Evolutionary conservation across 2,888 invertebrate genomes (phyloP), one percentile per base, ranked within the genome.

Genomic region (Pollenia labialis): DNA sequence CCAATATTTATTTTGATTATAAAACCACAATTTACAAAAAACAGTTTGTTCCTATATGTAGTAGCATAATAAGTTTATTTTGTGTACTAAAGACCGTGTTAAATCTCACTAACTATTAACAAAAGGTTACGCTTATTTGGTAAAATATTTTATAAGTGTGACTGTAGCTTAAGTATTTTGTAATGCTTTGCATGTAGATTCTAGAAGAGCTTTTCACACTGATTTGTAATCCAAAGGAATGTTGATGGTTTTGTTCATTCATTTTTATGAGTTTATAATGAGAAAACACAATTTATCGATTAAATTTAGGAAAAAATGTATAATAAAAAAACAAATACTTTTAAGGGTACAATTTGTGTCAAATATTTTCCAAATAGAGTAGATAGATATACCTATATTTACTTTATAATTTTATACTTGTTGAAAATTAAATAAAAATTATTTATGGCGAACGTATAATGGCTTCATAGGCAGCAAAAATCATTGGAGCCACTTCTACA

Each of bases 381-480:
- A 14, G 14, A 23, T 32, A 46, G 18, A 18, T 66, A 23, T 71
- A 54, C 52, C 54, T 71, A 46, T 72, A 4, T n/a, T 6, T 74
- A 66, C 4, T 7, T 64, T 52, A 32, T 77, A 66, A 1, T 56
- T 84, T 69, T 44, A 62, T 52, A 54, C 40, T 42, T 77, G 54
- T 56, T 48, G 18, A 42, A 66, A 48, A 16, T 77, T 50, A 4
- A 48, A 10, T 64, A 46, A 0, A 69, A 68, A n/a, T n/a, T 71
- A 84, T 76, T 93, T 93, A 93, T 44, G 93, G 92, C 9, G 93
- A 93, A 48, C 93, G 93, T 82, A 97, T 94, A 90, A 98, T 96
- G 88, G 95, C 95, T 93, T 99, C 99, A 93, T 98, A 99, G 18
- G 98, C 96, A 93, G 97, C 97, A 94, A 98, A 98, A 91, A 99